Base-by-base conservation (phyloP, 1,140 invertebrate genomes). In the Euschistus heros region DNA sequence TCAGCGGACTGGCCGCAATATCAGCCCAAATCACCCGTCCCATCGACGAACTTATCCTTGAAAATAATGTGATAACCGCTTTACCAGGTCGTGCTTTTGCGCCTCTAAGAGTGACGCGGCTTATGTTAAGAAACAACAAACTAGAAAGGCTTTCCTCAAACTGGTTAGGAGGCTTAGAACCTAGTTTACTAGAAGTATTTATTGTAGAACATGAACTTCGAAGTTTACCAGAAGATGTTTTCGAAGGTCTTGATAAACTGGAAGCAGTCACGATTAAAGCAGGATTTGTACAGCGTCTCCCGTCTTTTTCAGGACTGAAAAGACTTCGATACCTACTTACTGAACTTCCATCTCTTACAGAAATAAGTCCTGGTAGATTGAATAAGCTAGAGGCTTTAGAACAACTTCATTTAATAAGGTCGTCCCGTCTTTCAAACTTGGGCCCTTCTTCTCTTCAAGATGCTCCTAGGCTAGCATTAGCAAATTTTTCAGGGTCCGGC, bases 41-140 rank as follows among this genome's bases (percentile, higher is more conserved):
- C 13, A 85, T 92, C 64, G 90, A 91, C 72, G 90, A 92, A 72
- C 71, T 92, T 50, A 91, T 92, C 55, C 78, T 92, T 66, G 90
- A 92, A 76, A 91, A 90, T 70, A 92, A 92, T 74, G 86, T 88
- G 69, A 74, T 92, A 47, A 88, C 88, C 2, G 86, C 89, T 4
- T 69, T 92, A 18, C 88, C 89, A 4, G 89, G 88, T 18, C 83
- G 84, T 68, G 81, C 86, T 20, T 91, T 92, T 72, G 81, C 85
- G 50, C 82, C 82, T 68, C 73, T 91, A 20, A 82, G 84, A 71
- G 84, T 91, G 17, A 74, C 87, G n/a, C 78, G 89, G 42, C 72
- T 92, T 17, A 91, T 92, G 86, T 71, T 93, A 59, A 78, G 89
- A 3, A 85, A 91, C 71, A 94, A 93, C 75, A 84, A 85, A 22